Percentiles rank a stretch among this genome's conserved stretches.
phyloP scores from a whole-genome alignment of 2,797 vertebrate species.

The Apogon hyalosoma region DNA sequence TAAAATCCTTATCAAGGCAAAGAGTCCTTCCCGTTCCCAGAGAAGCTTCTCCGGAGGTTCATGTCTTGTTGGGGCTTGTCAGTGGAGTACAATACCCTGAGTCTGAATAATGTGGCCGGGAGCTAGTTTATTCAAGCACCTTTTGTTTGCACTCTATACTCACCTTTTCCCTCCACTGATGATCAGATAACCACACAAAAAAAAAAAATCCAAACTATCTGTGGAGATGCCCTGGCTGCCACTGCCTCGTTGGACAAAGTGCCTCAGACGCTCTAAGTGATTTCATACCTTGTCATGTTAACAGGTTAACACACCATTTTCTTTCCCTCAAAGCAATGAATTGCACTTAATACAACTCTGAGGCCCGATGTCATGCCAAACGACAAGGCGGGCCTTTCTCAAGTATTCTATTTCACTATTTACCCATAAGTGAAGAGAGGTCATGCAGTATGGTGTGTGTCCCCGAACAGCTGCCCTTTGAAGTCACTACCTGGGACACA shows the following conservation, averaged over 20 bases:
- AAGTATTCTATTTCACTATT: constrained; percentile 75
- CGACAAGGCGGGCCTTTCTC: constrained; percentile 50
- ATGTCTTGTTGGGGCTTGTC: constrained; percentile 91
- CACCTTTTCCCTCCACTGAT: constrained; percentile 78
- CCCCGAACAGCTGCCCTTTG: constrained; percentile 68
- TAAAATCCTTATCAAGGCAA: constrained; percentile 76
- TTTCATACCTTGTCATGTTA: constrained; percentile 40
- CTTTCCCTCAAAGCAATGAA: constrained; percentile 27
- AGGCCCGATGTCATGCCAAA: constrained; percentile 55
- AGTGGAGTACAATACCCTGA: constrained; percentile 89
- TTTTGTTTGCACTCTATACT: constrained; percentile 85
- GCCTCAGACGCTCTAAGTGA: constrained; percentile 17
- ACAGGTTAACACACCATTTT: constrained; percentile 28
- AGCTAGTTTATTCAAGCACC: constrained; percentile 90
- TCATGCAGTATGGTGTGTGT: constrained; percentile 67
- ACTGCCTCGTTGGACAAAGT: constrained; percentile 36
- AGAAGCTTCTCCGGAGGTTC: constrained; percentile 86
- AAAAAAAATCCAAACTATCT: constrained; percentile 46
- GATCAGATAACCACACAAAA: constrained; percentile 79
- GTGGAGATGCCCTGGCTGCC: constrained; percentile 33
- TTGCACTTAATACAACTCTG: constrained; percentile 42
- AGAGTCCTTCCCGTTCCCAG: constrained; percentile 82
- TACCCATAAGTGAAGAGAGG: constrained; percentile 70
- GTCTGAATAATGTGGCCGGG: constrained; percentile 89
- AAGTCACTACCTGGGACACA: constrained; percentile 57